Conservation (phyloP, 2,113 vertebrate genomes). For the Anguilla rostrata region DNA sequence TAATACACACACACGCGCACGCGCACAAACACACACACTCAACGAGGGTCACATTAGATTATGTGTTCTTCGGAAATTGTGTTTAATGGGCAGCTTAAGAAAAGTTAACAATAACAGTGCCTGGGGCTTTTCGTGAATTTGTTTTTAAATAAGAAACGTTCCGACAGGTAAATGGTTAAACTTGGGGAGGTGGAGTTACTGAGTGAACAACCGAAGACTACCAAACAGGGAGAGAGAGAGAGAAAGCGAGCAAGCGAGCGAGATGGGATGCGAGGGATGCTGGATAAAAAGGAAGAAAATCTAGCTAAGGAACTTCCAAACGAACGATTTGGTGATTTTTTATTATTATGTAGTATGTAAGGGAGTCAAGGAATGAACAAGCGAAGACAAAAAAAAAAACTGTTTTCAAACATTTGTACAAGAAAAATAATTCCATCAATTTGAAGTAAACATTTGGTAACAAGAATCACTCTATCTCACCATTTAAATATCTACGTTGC, state of each 20-base stretch:
- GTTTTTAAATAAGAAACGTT: neutral
- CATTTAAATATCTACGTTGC: neutral
- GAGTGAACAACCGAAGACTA: slow-evolving; percentile 66
- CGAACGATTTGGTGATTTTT: neutral
- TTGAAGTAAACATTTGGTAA: neutral
- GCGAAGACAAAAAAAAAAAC: slow-evolving; percentile 6
- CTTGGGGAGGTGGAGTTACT: slow-evolving; percentile 62
- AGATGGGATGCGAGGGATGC: slow-evolving; percentile 14
- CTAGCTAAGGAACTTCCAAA: neutral
- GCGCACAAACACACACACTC: no score
- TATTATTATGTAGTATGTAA: neutral
- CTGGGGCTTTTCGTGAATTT: neutral
- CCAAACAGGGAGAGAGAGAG: slow-evolving; percentile 53
- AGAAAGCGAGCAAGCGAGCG: slow-evolving; percentile 22
- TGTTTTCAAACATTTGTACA: neutral
- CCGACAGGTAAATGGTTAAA: slow-evolving; percentile 9
- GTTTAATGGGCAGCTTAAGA: neutral
- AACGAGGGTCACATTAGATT: neutral
- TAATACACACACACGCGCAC: neutral
- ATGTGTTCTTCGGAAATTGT: neutral
- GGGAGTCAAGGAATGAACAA: slow-evolving; percentile 2
- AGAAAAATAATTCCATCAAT: slow-evolving; percentile 6
- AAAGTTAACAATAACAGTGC: neutral
- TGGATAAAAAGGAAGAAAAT: neutral
- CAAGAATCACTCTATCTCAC: neutral